Percentiles rank a stretch among this genome's conserved stretches.
phyloP scores from a whole-genome alignment of 2,113 vertebrate species.

The Nibea albiflora region DNA sequence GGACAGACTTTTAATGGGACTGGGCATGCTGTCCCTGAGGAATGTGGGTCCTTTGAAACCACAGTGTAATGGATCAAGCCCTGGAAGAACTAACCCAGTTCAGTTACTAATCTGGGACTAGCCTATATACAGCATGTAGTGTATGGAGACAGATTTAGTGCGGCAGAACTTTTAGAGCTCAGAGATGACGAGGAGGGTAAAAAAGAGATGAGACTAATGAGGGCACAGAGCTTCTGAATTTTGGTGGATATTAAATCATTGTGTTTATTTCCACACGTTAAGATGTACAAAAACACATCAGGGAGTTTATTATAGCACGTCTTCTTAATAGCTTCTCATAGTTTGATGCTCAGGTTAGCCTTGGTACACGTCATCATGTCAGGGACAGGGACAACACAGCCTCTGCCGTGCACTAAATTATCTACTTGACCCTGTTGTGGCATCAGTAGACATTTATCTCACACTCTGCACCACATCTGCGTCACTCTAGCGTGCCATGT shows the following conservation, averaged over 20 bases:
- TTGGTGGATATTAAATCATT: not conserved
- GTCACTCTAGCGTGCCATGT: not conserved
- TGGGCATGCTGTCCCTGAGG: slow-evolving; percentile 61
- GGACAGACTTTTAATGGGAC: slow-evolving; percentile 50
- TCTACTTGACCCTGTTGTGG: not conserved
- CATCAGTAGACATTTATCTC: slow-evolving; percentile 1
- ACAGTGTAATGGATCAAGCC: slow-evolving; percentile 64
- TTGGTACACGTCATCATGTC: not conserved
- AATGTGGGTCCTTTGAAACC: slow-evolving; percentile 43
- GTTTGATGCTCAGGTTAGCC: not conserved
- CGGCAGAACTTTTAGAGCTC: slow-evolving; percentile 4
- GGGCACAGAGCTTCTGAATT: not conserved
- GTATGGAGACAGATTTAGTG: slow-evolving; percentile 63
- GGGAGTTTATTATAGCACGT: not conserved
- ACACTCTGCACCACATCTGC: not conserved
- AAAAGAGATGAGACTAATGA: not conserved
- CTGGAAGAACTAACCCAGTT: slow-evolving; percentile 81
- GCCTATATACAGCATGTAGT: slow-evolving; percentile 52
- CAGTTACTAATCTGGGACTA: slow-evolving; percentile 76
- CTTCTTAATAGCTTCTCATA: not conserved
- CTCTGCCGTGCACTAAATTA: not conserved
- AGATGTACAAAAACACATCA: not conserved
- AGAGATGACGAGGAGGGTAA: not conserved
- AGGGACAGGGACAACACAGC: not conserved
- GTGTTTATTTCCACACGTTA: not conserved